Base-by-base conservation (phyloP, 2,113 vertebrate species). In the Pionites leucogaster region DNA sequence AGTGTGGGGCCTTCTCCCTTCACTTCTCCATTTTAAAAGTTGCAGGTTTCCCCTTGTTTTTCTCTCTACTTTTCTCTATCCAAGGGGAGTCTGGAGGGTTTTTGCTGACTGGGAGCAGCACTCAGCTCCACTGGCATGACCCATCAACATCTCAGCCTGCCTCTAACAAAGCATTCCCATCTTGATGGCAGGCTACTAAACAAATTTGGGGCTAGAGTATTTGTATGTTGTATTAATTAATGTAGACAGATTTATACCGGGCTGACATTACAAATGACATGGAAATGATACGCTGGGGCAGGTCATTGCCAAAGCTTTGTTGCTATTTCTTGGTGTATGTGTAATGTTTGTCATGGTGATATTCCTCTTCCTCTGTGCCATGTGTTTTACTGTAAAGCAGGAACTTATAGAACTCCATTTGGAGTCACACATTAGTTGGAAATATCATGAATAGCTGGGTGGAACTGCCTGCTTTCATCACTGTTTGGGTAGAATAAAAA, bases 371-470 rank as follows among this genome's bases (percentile, higher is more conserved):
- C 55, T n/a, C 44, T 7, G 9, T 64, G 37, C 39, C 42, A 8
- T 4, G 15, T 1, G 1, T 46, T 72, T 89, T 74, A 7, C 44
- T 13, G 14, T 41, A 75, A 67, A 77, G 55, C 25, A 41, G 72
- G 50, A 78, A 47, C 22, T 7, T 4, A 13, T 2, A 59, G 62
- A 68, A 10, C 23, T 75, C 42, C 33, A 7, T 35, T 77, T 65
- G 8, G 28, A 75, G 42, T 35, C 17, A 23, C 8, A 13, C 7
- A 15, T 13, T 13, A 27, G 13, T 0, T 87, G 62, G 70, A 60
- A 88, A 59, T 59, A 31, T 3, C n/a, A 10, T 0, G 1, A 57
- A 3, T 1, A 57, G 11, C 27, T 82, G 52, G 13, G 27, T 59
- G 63, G 76, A 86, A 25, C 53, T 69, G 13, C 35, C 57, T 77